Evolutionary conservation across 2,797 vertebrate species (phyloP), one percentile per base, ranked within the genome.

Genomic region (Poeciliopsis infans): DNA sequence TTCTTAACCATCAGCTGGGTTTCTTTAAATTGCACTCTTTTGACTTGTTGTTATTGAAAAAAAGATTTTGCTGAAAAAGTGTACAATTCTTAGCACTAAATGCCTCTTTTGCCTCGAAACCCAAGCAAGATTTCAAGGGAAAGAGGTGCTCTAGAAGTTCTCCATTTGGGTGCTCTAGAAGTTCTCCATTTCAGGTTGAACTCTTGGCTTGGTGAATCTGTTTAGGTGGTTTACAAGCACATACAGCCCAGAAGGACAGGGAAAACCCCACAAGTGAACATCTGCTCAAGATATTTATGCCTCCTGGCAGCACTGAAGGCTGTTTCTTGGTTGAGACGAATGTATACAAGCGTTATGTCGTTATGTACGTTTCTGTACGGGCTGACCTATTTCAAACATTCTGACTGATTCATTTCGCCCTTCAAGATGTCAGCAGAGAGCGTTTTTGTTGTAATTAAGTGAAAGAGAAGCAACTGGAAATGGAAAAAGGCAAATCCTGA

Each of bases 191-290:
- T 41, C 4, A 41, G 36, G 64, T 13, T 10, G 61, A 66, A 20
- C 20, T 41, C 10, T 41, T 68, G 64, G 36, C 36, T 68, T 41
- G 5, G 64, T 41, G 41, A 41, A 39, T 8, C 64, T 68, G 11
- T 13, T 41, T 68, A 68, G 64, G 36, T 68, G 64, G 36, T 41
- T 68, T 68, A 68, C 64, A 68, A 68, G 36, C 64, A n/a, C 23
- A 68, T 13, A 68, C 64, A 11, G 64, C 36, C 2, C 36, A 25
- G 64, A 68, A 68, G 36, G 39, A 25, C 36, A 41, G 64, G 64
- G 64, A 39, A 68, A 68, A 41, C 41, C 64, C 64, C 64, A 41
- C 64, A 6, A 43, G 64, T 68, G 41, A 68, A 68, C 41, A 36
- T 41, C 36, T 28, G 64, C 36, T 41, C 64, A 68, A 68, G 43